Evolutionary conservation across 2,113 vertebrate genomes (phyloP), one percentile per base, ranked within the genome.

Genomic region (Anthoscopus minutus): DNA sequence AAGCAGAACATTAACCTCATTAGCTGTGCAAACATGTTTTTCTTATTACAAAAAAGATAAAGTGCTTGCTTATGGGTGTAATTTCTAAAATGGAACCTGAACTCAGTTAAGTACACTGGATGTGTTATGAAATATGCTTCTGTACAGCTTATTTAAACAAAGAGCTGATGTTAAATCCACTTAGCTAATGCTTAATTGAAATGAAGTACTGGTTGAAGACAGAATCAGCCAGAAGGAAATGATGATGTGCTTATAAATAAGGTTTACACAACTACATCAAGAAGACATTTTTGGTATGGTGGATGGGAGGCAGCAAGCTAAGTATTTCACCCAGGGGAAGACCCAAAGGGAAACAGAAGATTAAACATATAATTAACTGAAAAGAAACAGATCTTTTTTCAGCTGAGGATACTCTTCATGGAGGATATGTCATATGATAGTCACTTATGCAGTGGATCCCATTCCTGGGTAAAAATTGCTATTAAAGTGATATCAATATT

Each of bases 101-200:
- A 93, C 74, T 76, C 87, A 48, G 67, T 73, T 88, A 90, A 94
- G 94, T 88, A 88, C 83, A 92, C 44, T 70, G 80, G 61, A 86
- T 81, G 80, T 73, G 47, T 94, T 89, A 94, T 40, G 40, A 96
- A 97, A 94, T 86, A 92, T 66, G 73, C n/a, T 85, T 74, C 81
- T 86, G 72, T 54, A 64, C 42, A 82, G 88, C 95, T 96, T 97
- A 86, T 86, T 97, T 86, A 97, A 93, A 97, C 93, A 97, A 85
- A 95, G 69, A 88, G 85, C 69, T 81, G 96, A 67, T 96, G 71
- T 83, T 72, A 96, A 58, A 93, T 37, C 80, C 88, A 96, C 81
- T 96, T 96, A 96, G 88, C 77, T 92, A 95, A 57, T 81, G 90
- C 96, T 85, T 95, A 95, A 97, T 84, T 95, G 67, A 97, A 97